A percentile compares a stretch with the other conserved stretches of the same genome.
These are phyloP conservation scores for Lepeophtheirus nordmannii DNA, from an alignment of 2,888 invertebrate genomes.

Conservation along the genomic window DNA sequence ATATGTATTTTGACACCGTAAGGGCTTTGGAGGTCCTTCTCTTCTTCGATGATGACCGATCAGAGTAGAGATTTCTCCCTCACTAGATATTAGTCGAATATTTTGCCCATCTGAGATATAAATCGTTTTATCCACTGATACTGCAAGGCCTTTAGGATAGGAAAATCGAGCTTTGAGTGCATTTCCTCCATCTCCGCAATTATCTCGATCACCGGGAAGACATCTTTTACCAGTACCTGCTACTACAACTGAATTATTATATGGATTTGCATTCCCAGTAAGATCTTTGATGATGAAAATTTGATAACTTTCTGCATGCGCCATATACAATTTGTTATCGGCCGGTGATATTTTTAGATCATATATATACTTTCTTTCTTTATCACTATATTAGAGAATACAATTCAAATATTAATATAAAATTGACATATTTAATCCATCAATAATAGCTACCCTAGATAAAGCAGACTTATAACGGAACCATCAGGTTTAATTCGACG, in stretches of 20 bases:
- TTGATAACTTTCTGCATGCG: slow-evolving; percentile 87
- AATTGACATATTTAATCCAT: slow-evolving; percentile 64
- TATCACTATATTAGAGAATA: slow-evolving; percentile 48
- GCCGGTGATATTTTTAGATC: slow-evolving; percentile 83
- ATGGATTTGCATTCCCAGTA: slow-evolving; percentile 61
- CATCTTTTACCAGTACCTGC: slow-evolving; percentile 90
- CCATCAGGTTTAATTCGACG: slow-evolving; percentile 77
- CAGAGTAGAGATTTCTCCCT: slow-evolving; percentile 77
- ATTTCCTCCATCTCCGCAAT: slow-evolving; percentile 86
- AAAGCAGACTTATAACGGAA: slow-evolving; percentile 66
- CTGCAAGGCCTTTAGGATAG: slow-evolving; percentile 85
- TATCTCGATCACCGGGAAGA: slow-evolving; percentile 76
- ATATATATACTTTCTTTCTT: slow-evolving; percentile 90
- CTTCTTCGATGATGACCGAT: slow-evolving; percentile 51
- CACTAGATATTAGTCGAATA: slow-evolving; percentile 76
- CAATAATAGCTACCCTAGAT: slow-evolving; percentile 86
- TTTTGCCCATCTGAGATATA: slow-evolving; percentile 94
- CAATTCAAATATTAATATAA: slow-evolving; percentile 44
- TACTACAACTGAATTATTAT: slow-evolving; percentile 82
- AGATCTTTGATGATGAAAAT: slow-evolving; percentile 71
- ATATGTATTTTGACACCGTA: slow-evolving; percentile 69
- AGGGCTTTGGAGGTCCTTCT: slow-evolving; percentile 45
- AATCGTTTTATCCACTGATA: slow-evolving; percentile 76
- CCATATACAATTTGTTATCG: slow-evolving; percentile 82
- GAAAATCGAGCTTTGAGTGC: slow-evolving; percentile 85